Percentiles rank a stretch among this genome's conserved stretches.
phyloP scores from a whole-genome alignment of 2,888 invertebrate species.

The Nomada fabriciana region DNA sequence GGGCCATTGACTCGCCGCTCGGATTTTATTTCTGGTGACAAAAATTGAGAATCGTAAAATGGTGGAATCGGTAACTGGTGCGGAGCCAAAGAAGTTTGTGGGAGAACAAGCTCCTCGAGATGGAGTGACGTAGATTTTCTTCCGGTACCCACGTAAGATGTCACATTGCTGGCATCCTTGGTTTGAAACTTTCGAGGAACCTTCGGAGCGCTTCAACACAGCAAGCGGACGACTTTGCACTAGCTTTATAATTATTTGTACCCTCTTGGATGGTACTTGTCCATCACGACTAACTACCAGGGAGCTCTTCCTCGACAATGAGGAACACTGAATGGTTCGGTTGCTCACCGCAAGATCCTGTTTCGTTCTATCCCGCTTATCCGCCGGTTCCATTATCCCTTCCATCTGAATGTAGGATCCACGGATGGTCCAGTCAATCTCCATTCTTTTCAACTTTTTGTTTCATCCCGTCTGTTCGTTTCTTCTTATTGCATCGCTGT shows the following conservation, averaged over 20 bases:
- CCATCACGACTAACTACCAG: constrained; percentile 64
- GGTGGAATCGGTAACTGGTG: constrained; percentile 22
- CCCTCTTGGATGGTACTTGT: constrained; percentile 35
- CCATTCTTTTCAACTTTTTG: constrained; percentile 5
- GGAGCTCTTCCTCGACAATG: constrained; percentile 66
- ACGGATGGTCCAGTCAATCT: constrained; percentile 57
- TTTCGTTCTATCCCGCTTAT: constrained; percentile 49
- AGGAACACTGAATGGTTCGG: constrained; percentile 70
- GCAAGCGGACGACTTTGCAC: constrained; percentile 13
- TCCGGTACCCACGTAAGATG: constrained; percentile 23
- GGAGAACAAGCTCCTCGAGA: constrained; percentile 17
- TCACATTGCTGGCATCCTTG: constrained; percentile 24
- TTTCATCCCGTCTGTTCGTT: not conserved
- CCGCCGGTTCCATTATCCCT: constrained; percentile 33
- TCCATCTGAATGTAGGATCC: constrained; percentile 22
- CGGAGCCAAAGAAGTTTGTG: constrained; percentile 38
- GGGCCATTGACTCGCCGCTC: not conserved
- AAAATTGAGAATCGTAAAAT: constrained; percentile 9
- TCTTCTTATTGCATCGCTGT: not conserved
- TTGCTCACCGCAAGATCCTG: constrained; percentile 72
- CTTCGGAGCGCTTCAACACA: not conserved
- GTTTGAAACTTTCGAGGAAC: constrained; percentile 25
- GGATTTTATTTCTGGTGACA: not conserved
- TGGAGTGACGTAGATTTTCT: constrained; percentile 33
- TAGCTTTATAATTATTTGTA: constrained; percentile 63